phyloP scores from a whole-genome alignment of 2,888 invertebrate genomes.

The Tenthredo mesomela region DNA sequence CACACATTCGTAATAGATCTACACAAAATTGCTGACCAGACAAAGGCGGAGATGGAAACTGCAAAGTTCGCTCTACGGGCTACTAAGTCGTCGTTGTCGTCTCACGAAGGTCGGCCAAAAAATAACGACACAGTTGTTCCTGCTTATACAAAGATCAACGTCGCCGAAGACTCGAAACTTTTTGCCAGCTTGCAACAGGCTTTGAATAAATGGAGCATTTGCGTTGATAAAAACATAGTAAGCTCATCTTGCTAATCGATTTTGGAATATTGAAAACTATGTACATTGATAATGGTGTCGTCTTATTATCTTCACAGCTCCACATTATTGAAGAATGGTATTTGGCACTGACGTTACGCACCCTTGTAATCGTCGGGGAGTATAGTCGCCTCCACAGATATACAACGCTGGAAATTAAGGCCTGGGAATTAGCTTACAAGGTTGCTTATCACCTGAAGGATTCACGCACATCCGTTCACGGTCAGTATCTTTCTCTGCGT shows the following conservation, averaged over 20 bases:
- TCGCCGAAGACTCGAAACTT: constrained; percentile 66
- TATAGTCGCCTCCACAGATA: constrained; percentile 70
- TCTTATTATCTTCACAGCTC: constrained; percentile 58
- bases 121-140: constrained; percentile 66
- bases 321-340: constrained; percentile 63
- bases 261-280: constrained; percentile 8
- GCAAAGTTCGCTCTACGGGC: constrained; percentile 59
- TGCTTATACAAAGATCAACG: constrained; percentile 69
- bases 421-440: constrained; percentile 70
- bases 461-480: constrained; percentile 64
- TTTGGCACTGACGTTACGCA: constrained; percentile 62
- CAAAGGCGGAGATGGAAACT: constrained; percentile 64
- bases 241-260: constrained; percentile 55
- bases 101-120: constrained; percentile 55
- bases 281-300: not conserved
- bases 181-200: constrained; percentile 60
- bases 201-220: constrained; percentile 66
- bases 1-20: constrained; percentile 65
- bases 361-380: constrained; percentile 70
- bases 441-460: constrained; percentile 66
- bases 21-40: constrained; percentile 59
- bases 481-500: constrained; percentile 59
- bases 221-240: constrained; percentile 63
- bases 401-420: constrained; percentile 65
- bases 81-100: constrained; percentile 56